These are phyloP conservation scores for Dynastes maya DNA, from an alignment of 2,888 invertebrate genomes.

Conservation along the genomic window DNA sequence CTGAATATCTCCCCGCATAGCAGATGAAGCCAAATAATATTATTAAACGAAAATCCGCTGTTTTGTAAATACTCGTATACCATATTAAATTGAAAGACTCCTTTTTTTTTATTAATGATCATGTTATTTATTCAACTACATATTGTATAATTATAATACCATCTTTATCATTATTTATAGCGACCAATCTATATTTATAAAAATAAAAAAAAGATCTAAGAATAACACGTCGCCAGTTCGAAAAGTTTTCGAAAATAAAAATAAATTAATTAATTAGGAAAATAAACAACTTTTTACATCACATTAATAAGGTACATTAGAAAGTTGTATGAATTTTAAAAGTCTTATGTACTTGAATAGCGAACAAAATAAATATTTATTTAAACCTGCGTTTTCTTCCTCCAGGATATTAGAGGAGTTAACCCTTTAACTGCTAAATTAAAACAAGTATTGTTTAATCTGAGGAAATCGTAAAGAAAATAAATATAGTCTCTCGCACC, in stretches of 20 bases:
- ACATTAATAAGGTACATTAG: neutral
- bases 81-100: constrained; percentile 20
- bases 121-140: constrained; percentile 38
- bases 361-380: constrained; percentile 40
- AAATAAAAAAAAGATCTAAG: neutral
- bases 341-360: constrained; percentile 18
- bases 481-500: too few species aligned
- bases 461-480: too few species aligned
- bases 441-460: too few species aligned
- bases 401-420: too few species aligned
- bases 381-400: neutral
- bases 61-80: constrained; percentile 36
- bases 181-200: constrained; percentile 33
- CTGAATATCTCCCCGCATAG: neutral
- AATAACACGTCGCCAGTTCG: neutral
- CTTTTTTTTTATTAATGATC: constrained; percentile 26
- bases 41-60: constrained; percentile 10
- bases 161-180: constrained; percentile 42
- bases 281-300: constrained; percentile 11
- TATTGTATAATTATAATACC: constrained; percentile 16
- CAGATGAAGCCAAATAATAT: constrained; percentile 30
- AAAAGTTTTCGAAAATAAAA: neutral
- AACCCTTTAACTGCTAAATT: too few species aligned
- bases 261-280: neutral
- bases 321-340: constrained; percentile 7